Conservation (phyloP, 2,888 invertebrate genomes). For the Mimumesa dahlbomi region DNA sequence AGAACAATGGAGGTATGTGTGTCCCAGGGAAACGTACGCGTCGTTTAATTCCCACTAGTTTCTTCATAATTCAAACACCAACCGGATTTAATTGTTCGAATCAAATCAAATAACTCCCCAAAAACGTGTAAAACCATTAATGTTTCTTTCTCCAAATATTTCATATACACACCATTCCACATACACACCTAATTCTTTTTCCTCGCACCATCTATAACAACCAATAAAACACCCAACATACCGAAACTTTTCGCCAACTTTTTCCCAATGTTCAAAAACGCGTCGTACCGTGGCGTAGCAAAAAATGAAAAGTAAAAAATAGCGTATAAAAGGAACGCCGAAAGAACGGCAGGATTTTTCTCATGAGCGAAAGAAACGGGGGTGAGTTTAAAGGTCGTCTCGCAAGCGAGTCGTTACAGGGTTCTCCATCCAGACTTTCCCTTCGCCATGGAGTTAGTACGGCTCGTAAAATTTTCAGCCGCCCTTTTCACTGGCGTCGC, state of each 20-base stretch:
- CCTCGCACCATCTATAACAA: constrained; percentile 17
- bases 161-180: constrained; percentile 45
- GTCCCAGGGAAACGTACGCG: too few relatives aligned
- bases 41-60: too few relatives aligned
- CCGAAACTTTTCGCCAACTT: constrained; percentile 39
- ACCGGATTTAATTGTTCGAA: too few relatives aligned
- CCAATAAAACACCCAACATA: constrained; percentile 34
- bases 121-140: too few relatives aligned
- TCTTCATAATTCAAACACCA: too few relatives aligned
- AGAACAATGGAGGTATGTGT: too few relatives aligned
- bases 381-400: constrained; percentile 43
- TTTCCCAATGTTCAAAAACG: constrained; percentile 41
- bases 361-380: constrained; percentile 32
- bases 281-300: constrained; percentile 28
- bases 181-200: constrained; percentile 25
- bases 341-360: constrained; percentile 32
- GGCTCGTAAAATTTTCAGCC: constrained; percentile 58
- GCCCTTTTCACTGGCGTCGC: constrained; percentile 10
- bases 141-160: too few relatives aligned
- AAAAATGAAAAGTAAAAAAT: constrained; percentile 16
- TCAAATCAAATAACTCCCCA: too few relatives aligned
- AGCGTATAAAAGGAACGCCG: not conserved
- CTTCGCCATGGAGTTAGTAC: constrained; percentile 28
- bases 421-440: constrained; percentile 15
- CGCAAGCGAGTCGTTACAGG: constrained; percentile 28